These are phyloP conservation scores for human (Homo sapiens) DNA, from an alignment of 2,113 vertebrate genomes.

Conservation along the genomic window GRCh38 chr7:105999501-106000000, in stretches of 20 bases:
- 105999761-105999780: not conserved
- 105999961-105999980: not conserved
- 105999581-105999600: not conserved
- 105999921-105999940: not conserved
- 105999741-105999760: not conserved
- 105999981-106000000: not conserved
- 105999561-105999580: not conserved
- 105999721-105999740: not conserved
- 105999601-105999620: not conserved
- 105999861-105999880: not conserved
- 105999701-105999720: not conserved
- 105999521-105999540: not conserved
- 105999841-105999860: not conserved
- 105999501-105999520: not conserved
- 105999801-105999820: not conserved
- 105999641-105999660: not conserved
- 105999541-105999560: not conserved
- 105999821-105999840: not conserved
- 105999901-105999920: not conserved
- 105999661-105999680: not conserved
- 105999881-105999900: not conserved
- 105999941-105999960: not conserved
- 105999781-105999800: not conserved
- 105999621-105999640: not conserved
- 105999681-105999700: not conserved